Evolutionary conservation across 1,140 invertebrate genomes (phyloP).

Genomic region (Ceratosolen solmsi): DNA sequence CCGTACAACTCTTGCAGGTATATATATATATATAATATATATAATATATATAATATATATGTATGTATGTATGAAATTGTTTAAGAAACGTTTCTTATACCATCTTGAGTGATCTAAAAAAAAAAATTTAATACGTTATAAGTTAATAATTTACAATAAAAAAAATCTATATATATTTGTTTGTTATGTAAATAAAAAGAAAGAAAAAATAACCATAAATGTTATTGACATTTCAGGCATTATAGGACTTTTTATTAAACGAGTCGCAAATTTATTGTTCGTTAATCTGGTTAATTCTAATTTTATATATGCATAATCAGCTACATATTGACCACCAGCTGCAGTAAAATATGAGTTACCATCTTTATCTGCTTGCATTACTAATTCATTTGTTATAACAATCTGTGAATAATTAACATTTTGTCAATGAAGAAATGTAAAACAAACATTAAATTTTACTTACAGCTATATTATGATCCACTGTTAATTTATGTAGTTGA

Average conservation of each 20-base stretch:
- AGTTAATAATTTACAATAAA: constrained; percentile 28
- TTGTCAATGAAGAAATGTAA: neutral
- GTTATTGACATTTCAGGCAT: constrained; percentile 55
- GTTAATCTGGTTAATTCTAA: constrained; percentile 55
- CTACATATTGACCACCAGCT: constrained; percentile 61
- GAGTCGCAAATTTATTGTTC: constrained; percentile 59
- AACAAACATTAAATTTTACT: neutral
- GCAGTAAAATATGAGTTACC: constrained; percentile 56
- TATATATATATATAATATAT: constrained; percentile 30
- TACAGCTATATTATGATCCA: constrained; percentile 56
- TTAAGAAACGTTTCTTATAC: constrained; percentile 70
- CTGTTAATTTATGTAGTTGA: constrained; percentile 57
- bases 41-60: no score
- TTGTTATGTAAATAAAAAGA: constrained; percentile 1
- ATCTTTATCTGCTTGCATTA: constrained; percentile 57
- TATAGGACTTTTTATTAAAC: constrained; percentile 59
- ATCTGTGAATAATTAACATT: constrained; percentile 52
- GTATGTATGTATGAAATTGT: constrained; percentile 51
- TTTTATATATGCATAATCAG: constrained; percentile 59
- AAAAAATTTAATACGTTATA: constrained; percentile 20
- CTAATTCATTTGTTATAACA: constrained; percentile 62
- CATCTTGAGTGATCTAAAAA: constrained; percentile 71
- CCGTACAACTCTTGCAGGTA: constrained; percentile 33
- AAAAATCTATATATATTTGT: constrained; percentile 15
- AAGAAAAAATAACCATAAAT: constrained; percentile 57